Evolutionary conservation across 2,888 invertebrate genomes (phyloP), one percentile per base, ranked within the genome.

Genomic region (Balanococcus diminutus): DNA sequence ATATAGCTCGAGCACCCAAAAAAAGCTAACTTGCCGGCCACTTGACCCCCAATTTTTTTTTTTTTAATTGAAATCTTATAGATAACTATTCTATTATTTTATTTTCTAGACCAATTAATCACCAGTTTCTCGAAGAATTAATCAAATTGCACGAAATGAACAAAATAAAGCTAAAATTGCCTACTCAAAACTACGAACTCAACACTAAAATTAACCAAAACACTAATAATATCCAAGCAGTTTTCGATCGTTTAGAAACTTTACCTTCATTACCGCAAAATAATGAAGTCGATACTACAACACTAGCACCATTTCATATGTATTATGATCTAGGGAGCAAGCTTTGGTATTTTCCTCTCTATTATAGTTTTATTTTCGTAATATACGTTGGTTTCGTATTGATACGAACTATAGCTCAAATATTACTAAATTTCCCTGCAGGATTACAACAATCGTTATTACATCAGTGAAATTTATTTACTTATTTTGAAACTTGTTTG

Each of bases 331-430:
- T 85, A 22, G 85, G 85, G n/a, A 85, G 42, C n/a, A 85, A 75
- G 42, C 79, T 85, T 79, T 85, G 85, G 85, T 85, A 85, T n/a
- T 79, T 85, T 28, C 79, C 75, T 39, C 79, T 85, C 1, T 79
- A 79, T 31, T 85, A 85, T 32, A 85, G 85, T 51, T 85, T 85
- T 32, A 72, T 72, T 25, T 85, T 85, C 14, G 75, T 85, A 25
- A 85, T 85, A 39, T 85, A 85, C 32, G 79, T 79, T 14, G 51
- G 85, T 32, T 85, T 72, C 19, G 39, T 85, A 22, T 51, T 85
- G 11, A 46, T 46, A 9, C 72, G 75, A 79, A 85, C 85, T 8
- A 32, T 46, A 42, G 42, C 46, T 46, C 25, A 72, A 25, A 75
- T 31, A 31, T n/a, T 85, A 31, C 25, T 85, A 4, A 42, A 75